Evolutionary conservation across 2,797 vertebrate genomes (phyloP), one percentile per base, ranked within the genome.

Genomic region (Anguilla anguilla): DNA sequence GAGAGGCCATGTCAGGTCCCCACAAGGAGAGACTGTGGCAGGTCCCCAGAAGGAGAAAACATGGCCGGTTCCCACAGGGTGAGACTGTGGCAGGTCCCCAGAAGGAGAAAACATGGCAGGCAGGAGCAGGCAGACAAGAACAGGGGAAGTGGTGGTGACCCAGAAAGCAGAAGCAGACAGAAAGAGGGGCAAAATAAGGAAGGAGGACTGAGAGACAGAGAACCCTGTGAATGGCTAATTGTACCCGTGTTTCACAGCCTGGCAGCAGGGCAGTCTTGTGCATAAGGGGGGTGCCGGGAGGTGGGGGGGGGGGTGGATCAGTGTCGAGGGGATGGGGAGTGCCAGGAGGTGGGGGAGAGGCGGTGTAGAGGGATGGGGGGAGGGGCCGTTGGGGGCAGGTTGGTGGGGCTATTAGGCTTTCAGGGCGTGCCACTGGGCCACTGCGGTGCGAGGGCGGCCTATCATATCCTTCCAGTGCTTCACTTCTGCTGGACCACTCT

Each of bases 401-500:
- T 92, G 92, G 92, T 46, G 79, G 93, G 92, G 92, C 90, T 57
- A 93, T 98, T 96, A 99, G 95, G 98, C 98, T 95, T 99, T 99
- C 90, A 99, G 97, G 95, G 98, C 97, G 90, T 99, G 98, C 98
- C 98, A 99, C 94, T 99, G 98, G 88, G 98, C 98, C 93, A 99
- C 98, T 1, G 98, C 98, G 91, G 98, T 98, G 88, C 98, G 97
- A 53, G 98, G 98, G 87, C 97, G 97, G 89, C 97, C 97, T 55
- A 99, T 97, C 98, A 99, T 99, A 96, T 99, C 98, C 94, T 99
- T 99, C 98, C 98, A 99, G 97, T 99, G 98, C 91, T 99, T 98
- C 89, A 99, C 98, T 92, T 99, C 98, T 0, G 96, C 98, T 0
- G 98, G 98, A 84, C 98, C 98, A 2, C 98, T 99, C 97, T 99